Evolutionary conservation across 2,888 invertebrate genomes (phyloP).

Genomic region (Clepsis dumicolana): DNA sequence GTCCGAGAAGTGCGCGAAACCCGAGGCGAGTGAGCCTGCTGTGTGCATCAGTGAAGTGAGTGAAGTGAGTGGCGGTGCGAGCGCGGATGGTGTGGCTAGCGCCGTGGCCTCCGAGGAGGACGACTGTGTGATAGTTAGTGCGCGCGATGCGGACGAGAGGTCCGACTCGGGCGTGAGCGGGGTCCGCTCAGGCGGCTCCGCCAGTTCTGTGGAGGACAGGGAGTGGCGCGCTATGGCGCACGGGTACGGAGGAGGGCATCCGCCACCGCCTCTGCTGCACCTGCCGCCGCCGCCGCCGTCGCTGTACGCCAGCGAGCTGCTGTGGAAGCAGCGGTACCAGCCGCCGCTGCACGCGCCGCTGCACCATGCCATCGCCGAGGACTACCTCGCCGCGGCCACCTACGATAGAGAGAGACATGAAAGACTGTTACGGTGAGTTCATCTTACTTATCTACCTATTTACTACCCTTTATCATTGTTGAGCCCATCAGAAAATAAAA

Average conservation of each 20-base stretch:
- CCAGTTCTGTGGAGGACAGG: slow-evolving; percentile 92
- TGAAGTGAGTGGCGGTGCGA: slow-evolving; percentile 77
- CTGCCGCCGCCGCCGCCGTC: slow-evolving; percentile 81
- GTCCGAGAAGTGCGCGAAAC: slow-evolving; percentile 78
- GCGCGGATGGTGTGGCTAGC: slow-evolving; percentile 83
- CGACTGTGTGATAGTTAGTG: slow-evolving; percentile 88
- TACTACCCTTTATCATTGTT: too few species aligned
- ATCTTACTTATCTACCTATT: not conserved
- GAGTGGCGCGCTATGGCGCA: slow-evolving; percentile 92
- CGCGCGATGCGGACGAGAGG: slow-evolving; percentile 85
- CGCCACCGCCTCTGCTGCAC: slow-evolving; percentile 83
- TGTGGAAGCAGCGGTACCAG: slow-evolving; percentile 88
- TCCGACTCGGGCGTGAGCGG: slow-evolving; percentile 92
- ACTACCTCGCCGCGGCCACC: slow-evolving; percentile 82
- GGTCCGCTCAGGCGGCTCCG: slow-evolving; percentile 89
- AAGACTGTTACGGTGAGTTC: slow-evolving; percentile 88
- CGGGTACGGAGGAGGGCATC: slow-evolving; percentile 88
- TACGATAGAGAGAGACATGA: slow-evolving; percentile 89
- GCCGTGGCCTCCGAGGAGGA: slow-evolving; percentile 87
- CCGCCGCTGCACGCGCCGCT: slow-evolving; percentile 83
- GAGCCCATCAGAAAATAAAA: too few species aligned
- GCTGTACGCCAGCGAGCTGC: slow-evolving; percentile 84
- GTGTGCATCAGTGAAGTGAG: slow-evolving; percentile 79
- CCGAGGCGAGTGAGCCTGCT: slow-evolving; percentile 67
- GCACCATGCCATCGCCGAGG: slow-evolving; percentile 83